phyloP scores from a whole-genome alignment of 2,888 invertebrate species.

The Lypha dubia region DNA sequence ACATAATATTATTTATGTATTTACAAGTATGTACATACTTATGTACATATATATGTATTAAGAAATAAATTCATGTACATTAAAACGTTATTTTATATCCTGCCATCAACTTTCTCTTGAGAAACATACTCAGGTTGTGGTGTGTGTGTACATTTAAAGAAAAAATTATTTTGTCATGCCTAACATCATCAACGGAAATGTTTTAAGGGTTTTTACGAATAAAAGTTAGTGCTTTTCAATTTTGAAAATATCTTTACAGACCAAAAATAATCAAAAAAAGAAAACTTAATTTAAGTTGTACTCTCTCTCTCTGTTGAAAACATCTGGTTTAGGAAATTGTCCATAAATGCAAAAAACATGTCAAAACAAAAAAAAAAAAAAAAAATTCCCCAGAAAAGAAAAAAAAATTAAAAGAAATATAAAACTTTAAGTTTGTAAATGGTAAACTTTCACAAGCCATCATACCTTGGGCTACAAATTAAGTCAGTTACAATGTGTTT shows the following conservation, averaged over 20 bases:
- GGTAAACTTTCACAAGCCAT: conserved; percentile 59
- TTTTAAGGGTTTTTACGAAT: not conserved
- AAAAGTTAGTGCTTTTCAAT: conserved; percentile 21
- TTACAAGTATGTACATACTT: too few relatives aligned
- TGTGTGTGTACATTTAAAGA: not conserved
- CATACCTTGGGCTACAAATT: conserved; percentile 57
- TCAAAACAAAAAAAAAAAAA: conserved; percentile 21
- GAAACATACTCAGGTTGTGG: not conserved
- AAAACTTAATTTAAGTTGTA: conserved; percentile 18
- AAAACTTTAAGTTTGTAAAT: conserved; percentile 36
- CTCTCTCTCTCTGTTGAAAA: conserved; percentile 1
- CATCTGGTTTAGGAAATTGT: conserved; percentile 27
- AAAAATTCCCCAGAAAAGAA: conserved; percentile 3
- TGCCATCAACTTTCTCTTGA: conserved; percentile 4
- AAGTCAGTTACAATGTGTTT: conserved; percentile 67
- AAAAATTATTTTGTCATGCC: conserved; percentile 2
- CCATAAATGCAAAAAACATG: conserved; percentile 46
- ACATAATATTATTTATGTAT: not conserved
- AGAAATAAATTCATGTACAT: conserved; percentile 13
- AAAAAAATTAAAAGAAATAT: not conserved
- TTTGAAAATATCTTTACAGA: not conserved
- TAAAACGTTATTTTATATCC: not conserved
- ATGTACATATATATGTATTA: too few relatives aligned
- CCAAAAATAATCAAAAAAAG: too few relatives aligned
- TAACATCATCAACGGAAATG: conserved; percentile 12